Evolutionary conservation across 2,113 vertebrate species (phyloP).

Genomic region (Ammospiza nelsoni): DNA sequence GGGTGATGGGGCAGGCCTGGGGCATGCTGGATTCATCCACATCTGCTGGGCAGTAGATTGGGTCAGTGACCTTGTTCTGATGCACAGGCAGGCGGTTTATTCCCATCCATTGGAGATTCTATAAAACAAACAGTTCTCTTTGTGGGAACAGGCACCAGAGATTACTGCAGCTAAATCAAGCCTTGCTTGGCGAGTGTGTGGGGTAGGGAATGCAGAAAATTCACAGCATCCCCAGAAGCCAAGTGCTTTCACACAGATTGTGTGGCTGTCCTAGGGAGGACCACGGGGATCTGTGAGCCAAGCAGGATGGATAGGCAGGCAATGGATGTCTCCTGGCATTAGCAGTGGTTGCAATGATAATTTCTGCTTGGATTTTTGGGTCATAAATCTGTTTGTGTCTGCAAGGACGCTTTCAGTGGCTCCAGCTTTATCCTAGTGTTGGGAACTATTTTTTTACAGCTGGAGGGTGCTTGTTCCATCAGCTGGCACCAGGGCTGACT

Average conservation of each 20-base stretch:
- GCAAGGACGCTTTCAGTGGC: neutral
- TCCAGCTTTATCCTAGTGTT: conserved; percentile 12
- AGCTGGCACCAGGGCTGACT: neutral
- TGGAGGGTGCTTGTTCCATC: conserved; percentile 2
- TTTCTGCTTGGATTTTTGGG: neutral
- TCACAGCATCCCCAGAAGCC: neutral
- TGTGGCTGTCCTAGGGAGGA: neutral
- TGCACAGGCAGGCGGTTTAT: neutral
- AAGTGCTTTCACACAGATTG: neutral
- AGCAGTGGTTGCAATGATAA: neutral
- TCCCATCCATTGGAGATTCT: neutral
- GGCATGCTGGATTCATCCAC: neutral
- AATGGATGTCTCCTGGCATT: neutral
- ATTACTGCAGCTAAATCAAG: conserved; percentile 27
- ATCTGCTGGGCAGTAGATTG: neutral
- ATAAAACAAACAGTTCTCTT: conserved; percentile 2
- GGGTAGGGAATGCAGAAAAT: conserved; percentile 4
- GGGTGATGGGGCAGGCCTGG: neutral
- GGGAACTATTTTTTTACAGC: neutral
- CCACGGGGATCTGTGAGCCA: neutral
- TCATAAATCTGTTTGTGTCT: neutral
- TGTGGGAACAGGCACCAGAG: conserved; percentile 6
- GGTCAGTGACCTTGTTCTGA: neutral
- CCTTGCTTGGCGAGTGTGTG: neutral
- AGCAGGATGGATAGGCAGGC: neutral